Conservation (phyloP, 2,888 invertebrate genomes). For the Leptarthrus brevirostris region DNA sequence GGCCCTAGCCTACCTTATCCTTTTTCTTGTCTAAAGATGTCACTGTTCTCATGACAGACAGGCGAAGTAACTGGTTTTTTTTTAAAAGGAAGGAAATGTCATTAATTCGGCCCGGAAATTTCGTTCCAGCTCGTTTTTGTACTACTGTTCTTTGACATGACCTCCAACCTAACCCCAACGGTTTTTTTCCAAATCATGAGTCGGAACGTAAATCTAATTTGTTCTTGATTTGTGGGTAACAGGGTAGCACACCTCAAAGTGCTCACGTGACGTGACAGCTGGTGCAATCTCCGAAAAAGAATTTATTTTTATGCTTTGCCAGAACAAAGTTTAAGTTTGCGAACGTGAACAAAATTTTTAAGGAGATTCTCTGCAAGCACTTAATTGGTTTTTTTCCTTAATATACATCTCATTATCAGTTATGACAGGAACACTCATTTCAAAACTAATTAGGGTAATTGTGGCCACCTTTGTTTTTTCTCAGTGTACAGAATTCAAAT, state of each 20-base stretch:
- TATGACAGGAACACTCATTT: too few relatives aligned
- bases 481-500: too few relatives aligned
- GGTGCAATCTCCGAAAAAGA: neutral
- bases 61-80: constrained; percentile 33
- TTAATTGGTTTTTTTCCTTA: too few relatives aligned
- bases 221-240: constrained; percentile 33
- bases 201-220: constrained; percentile 45
- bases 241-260: constrained; percentile 18
- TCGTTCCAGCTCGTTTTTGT: constrained; percentile 24
- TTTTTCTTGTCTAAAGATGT: constrained; percentile 30
- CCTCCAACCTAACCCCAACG: constrained; percentile 9
- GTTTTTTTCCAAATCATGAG: constrained; percentile 43
- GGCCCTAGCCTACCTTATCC: constrained; percentile 35
- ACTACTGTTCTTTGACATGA: constrained; percentile 18
- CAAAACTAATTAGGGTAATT: too few relatives aligned
- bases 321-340: constrained; percentile 20
- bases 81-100: constrained; percentile 15
- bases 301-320: constrained; percentile 5
- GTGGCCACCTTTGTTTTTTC: too few relatives aligned
- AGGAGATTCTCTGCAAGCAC: too few relatives aligned
- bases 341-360: too few relatives aligned
- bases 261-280: constrained; percentile 14
- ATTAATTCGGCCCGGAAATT: constrained; percentile 46
- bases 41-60: constrained; percentile 20
- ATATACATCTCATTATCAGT: too few relatives aligned